Conservation (phyloP, 2,113 vertebrate genomes). For the Hippoglossus stenolepis region DNA sequence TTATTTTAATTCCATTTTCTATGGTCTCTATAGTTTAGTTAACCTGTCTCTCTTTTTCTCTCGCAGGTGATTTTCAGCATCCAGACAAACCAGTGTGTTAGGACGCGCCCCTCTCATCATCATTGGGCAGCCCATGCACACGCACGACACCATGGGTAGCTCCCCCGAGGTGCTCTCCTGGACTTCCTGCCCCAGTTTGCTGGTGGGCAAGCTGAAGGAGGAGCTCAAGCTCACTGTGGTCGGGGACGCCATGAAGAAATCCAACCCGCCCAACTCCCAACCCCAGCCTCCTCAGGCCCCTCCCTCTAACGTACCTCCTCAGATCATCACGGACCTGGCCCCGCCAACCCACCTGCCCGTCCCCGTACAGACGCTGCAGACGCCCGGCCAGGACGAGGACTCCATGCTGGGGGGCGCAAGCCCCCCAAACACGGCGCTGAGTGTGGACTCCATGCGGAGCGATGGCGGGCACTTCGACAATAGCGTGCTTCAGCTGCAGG, state of each 20-base stretch:
- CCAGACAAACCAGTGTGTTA: conserved; percentile 55
- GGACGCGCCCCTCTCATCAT: conserved; percentile 23
- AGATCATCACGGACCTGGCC: conserved; percentile 88
- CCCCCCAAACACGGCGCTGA: conserved; percentile 86
- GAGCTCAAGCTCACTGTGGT: conserved; percentile 83
- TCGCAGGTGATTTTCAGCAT: conserved; percentile 70
- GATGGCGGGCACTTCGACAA: conserved; percentile 94
- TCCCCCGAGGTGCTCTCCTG: conserved; percentile 93
- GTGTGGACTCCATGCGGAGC: conserved; percentile 89
- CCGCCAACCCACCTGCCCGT: conserved; percentile 81
- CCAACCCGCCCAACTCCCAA: conserved; percentile 68
- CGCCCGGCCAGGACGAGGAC: conserved; percentile 83
- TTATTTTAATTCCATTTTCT: not conserved
- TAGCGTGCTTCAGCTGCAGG: conserved; percentile 94
- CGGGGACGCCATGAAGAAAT: conserved; percentile 82
- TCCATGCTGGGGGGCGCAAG: conserved; percentile 71
- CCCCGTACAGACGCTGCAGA: conserved; percentile 65
- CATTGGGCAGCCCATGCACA: conserved; percentile 83
- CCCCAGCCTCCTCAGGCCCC: conserved; percentile 73
- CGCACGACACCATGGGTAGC: conserved; percentile 93
- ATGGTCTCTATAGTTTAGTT: not conserved
- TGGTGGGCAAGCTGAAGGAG: conserved; percentile 89
- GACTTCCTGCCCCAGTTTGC: conserved; percentile 88
- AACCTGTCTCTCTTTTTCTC: conserved; percentile 4
- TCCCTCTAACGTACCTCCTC: conserved; percentile 78